Conservation (phyloP, 2,113 vertebrate genomes). For the Uropsilus gracilis region DNA sequence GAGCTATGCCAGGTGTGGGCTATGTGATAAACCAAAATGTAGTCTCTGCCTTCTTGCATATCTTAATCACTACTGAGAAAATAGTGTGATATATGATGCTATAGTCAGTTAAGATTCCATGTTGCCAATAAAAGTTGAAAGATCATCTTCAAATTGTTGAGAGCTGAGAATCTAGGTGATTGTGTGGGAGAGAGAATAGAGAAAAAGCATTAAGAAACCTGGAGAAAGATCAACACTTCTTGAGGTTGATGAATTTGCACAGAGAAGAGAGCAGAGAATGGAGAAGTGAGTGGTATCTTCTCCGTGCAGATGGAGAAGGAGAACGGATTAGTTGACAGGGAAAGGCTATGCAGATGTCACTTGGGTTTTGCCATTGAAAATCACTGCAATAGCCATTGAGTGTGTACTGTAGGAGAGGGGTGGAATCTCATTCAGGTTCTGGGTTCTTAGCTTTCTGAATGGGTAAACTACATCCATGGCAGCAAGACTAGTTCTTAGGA, state of each 20-base stretch:
- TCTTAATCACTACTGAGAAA: not conserved
- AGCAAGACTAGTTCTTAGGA: not conserved
- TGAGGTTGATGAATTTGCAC: not conserved
- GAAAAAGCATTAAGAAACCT: not conserved
- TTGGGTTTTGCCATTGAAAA: no score
- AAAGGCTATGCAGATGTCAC: not conserved
- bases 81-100: not conserved
- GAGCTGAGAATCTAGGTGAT: not conserved
- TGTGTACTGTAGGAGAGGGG: not conserved
- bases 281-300: not conserved
- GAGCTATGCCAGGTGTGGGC: not conserved
- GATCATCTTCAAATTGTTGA: not conserved
- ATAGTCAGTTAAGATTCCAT: not conserved
- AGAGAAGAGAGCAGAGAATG: not conserved
- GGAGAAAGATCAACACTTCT: not conserved
- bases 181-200: not conserved
- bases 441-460: not conserved
- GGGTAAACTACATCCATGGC: accelerated
- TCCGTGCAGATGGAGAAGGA: not conserved
- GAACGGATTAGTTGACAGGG: not conserved
- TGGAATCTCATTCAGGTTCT: not conserved
- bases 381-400: not conserved
- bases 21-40: not conserved
- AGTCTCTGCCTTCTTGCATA: not conserved
- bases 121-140: not conserved